These are phyloP conservation scores for Lasioglossum leucozonium DNA, from an alignment of 2,888 invertebrate genomes.

Conservation along the genomic window DNA sequence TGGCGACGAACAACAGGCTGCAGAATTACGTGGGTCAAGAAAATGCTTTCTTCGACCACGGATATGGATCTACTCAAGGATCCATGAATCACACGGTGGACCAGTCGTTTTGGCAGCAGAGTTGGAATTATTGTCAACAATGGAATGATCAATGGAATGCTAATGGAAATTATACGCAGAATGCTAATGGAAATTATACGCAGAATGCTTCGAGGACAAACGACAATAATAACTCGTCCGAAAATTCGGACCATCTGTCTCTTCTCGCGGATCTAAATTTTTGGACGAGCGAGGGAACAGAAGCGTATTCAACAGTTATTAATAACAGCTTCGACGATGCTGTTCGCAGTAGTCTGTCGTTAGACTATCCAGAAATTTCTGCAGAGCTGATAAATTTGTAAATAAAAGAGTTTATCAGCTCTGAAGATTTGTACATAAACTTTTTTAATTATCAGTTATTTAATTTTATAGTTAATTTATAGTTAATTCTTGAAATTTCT, in stretches of 20 bases:
- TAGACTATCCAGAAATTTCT: slow-evolving; percentile 11
- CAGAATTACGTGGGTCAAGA: slow-evolving; percentile 2
- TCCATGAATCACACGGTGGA: background rate
- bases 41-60: background rate
- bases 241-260: background rate
- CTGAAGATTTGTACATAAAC: background rate
- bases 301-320: background rate
- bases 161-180: background rate
- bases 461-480: too few species aligned
- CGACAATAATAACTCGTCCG: background rate
- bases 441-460: too few species aligned
- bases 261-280: slow-evolving; percentile 16
- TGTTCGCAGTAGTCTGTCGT: background rate
- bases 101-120: slow-evolving; percentile 1
- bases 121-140: background rate
- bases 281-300: slow-evolving; percentile 13
- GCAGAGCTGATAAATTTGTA: slow-evolving; percentile 24
- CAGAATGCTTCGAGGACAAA: background rate
- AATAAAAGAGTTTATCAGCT: too few species aligned
- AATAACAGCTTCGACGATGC: slow-evolving; percentile 37
- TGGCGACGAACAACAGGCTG: background rate
- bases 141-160: slow-evolving; percentile 31
- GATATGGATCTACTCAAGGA: background rate
- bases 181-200: background rate
- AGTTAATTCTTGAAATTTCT: too few species aligned